Evolutionary conservation across 1,140 invertebrate genomes (phyloP), one percentile per base, ranked within the genome.

Genomic region (Drosophila sucinea): DNA sequence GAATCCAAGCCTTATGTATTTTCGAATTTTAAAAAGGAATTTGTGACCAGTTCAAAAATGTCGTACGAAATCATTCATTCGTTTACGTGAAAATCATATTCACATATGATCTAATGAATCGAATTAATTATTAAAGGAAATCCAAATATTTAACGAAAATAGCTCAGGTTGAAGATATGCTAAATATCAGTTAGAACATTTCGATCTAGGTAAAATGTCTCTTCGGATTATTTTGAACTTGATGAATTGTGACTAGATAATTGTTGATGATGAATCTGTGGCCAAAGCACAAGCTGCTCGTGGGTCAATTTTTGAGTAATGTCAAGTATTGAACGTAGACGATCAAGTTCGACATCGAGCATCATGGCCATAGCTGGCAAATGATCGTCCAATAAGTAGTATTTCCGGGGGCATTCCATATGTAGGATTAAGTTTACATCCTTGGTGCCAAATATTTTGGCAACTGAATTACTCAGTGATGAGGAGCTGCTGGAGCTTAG

Each of bases 371-470:
- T 25, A 2, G 57, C 66, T 6, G 84, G 80, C 64, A 89, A 51
- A 38, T 89, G 84, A 1, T 70, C 63, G 1, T 89, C 84, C 5
- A 65, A 11, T 27, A 89, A 58, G 0, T 64, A 47, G 32, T 81
- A 89, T 29, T 67, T 44, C 6, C 60, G 73, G 3, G 85, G 70
- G 1, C 4, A 4, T 35, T 69, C 55, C 1, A 89, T 67, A 3
- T 75, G 60, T 0, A 89, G 27, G 8, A 81, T 57, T 7, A 63
- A 32, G 7, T 47, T 44, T 5, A 89, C 57, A 5, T 70, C 69
- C 47, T 65, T 84, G n/a, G 80, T 84, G 6, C 84, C 84, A 27
- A 89, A 89, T 7, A 89, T 60, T 7, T 80, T 77, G 7, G 60
- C 67, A 0, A 89, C 68, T 4, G 84, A 89, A 40, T 89, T 84